Base-by-base conservation (phyloP, 2,888 invertebrate genomes). In the Cyrtodaria siliqua region DNA sequence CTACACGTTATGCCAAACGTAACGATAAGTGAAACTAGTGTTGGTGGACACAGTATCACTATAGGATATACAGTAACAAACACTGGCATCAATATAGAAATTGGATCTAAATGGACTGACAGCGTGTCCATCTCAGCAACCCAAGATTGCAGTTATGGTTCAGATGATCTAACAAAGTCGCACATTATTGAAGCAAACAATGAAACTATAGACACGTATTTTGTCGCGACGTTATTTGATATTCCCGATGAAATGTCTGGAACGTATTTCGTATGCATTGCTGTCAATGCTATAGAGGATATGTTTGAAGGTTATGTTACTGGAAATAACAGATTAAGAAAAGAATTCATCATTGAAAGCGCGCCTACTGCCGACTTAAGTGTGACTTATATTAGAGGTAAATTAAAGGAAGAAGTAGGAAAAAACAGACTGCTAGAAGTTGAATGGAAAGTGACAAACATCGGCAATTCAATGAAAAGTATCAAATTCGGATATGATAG, bases 391-490 rank as follows among this genome's bases (percentile, higher is more conserved):
- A 14, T 69, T 9, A 24, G n/a, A 12, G 63, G 14, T 14, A 33
- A 29, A 20, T 20, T 27, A 9, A 16, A 20, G 16, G 4, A 6
- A 9, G 16, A 20, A 18, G 42, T 42, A 12, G 24, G 14, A 20
- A 38, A 53, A 33, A 29, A 55, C 16, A 44, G 23, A 14, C 16
- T 70, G 8, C 4, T 63, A 1, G 1, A 18, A 23, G 42, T 70
- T 8, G 29, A 33, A 18, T 70, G 70, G 70, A 40, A 18, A 8
- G 73, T 78, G 16, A 52, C 47, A 2, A 78, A 78, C 38, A 24
- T 61, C 40, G 78, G 70, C n/a, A 66, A 59, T 12, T 49, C 69
- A 0, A 66, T 78, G 49, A 53, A 52, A 12, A 24, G 14, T 14
- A 0, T 24, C 14, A 24, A 52, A n/a, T 8, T 42, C 9, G 73